Evolutionary conservation across 2,113 vertebrate genomes (phyloP).

Genomic region (Callionymus lyra): DNA sequence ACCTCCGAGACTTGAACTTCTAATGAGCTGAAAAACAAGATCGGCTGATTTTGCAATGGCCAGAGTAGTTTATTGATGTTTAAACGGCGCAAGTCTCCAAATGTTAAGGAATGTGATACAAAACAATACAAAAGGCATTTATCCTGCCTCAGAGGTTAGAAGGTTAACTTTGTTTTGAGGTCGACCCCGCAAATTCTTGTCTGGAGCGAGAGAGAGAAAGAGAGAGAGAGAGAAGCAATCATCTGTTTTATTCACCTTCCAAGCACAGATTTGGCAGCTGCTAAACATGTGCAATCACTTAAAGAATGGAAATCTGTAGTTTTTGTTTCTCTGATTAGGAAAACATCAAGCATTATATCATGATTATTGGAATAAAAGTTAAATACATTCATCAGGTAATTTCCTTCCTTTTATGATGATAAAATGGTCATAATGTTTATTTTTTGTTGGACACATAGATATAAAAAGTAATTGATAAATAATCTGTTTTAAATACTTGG

Average conservation of each 20-base stretch:
- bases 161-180: slow-evolving; percentile 10
- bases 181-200: background rate
- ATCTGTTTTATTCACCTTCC: slow-evolving; percentile 12
- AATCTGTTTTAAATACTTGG: too few relatives aligned
- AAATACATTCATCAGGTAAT: background rate
- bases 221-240: slow-evolving; percentile 2
- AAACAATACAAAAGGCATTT: background rate
- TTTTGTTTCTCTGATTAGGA: slow-evolving; percentile 13
- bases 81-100: slow-evolving; percentile 2
- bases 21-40: slow-evolving; percentile 4
- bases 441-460: too few relatives aligned
- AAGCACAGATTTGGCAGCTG: slow-evolving; percentile 10
- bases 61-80: background rate
- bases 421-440: too few relatives aligned
- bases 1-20: background rate
- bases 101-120: background rate
- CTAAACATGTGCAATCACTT: slow-evolving; percentile 23
- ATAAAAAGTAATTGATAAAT: too few relatives aligned
- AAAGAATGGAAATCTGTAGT: slow-evolving; percentile 11
- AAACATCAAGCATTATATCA: slow-evolving; percentile 6
- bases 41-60: background rate
- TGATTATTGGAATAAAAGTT: slow-evolving; percentile 3
- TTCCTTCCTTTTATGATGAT: too few relatives aligned
- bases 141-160: background rate
- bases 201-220: background rate